phyloP scores from a whole-genome alignment of 2,888 invertebrate genomes.

The Hipparchia sbordonii region DNA sequence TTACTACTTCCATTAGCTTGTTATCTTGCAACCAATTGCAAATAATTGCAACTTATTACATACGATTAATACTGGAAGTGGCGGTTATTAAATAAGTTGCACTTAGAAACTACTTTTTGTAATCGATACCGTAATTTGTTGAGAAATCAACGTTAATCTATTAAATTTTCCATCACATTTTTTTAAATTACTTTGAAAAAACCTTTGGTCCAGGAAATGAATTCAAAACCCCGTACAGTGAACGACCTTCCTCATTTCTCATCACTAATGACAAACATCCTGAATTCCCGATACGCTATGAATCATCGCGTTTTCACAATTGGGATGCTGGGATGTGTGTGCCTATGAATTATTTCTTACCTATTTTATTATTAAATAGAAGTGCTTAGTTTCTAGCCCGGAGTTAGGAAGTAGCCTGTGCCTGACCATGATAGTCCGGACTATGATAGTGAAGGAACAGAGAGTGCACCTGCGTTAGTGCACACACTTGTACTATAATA shows the following conservation, averaged over 20 bases:
- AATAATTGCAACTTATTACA: neutral
- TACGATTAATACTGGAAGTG: neutral
- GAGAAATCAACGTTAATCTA: neutral
- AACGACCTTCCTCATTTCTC: conserved; percentile 21
- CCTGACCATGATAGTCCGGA: too few relatives aligned
- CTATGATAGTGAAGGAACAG: too few relatives aligned
- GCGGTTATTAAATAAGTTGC: neutral
- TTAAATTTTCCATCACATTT: too few relatives aligned
- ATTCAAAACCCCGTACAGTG: conserved; percentile 15
- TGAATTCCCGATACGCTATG: conserved; percentile 38
- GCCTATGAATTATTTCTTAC: too few relatives aligned
- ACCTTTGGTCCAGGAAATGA: neutral
- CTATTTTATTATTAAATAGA: too few relatives aligned
- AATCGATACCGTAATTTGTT: conserved; percentile 12
- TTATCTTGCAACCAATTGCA: neutral
- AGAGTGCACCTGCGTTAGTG: too few relatives aligned
- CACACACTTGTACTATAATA: too few relatives aligned
- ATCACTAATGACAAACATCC: conserved; percentile 41
- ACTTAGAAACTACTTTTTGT: neutral
- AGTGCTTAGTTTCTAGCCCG: too few relatives aligned
- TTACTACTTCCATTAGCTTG: neutral
- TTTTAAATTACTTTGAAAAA: neutral
- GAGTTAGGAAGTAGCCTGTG: too few relatives aligned
- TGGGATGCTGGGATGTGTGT: too few relatives aligned
- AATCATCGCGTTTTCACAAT: conserved; percentile 29